Base-by-base conservation (phyloP, 64 coral and sea anemone genomes). In the Montipora capricornis region DNA sequence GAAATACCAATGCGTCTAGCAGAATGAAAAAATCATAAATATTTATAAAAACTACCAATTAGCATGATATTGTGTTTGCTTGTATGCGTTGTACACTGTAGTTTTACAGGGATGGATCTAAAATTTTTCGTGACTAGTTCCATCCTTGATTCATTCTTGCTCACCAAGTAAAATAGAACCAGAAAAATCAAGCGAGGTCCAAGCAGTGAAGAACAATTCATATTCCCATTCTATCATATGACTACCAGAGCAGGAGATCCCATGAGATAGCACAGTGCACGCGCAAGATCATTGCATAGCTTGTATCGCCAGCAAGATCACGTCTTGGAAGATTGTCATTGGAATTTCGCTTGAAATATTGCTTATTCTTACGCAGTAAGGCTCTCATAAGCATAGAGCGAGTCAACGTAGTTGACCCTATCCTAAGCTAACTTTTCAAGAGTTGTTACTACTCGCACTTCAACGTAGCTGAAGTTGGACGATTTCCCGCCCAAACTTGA, bases 221-320 rank as follows among this genome's bases (percentile, higher is more conserved):
- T 24, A 24, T 24, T 24, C 22, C 22, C 22, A 71, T 71, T 71
- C 68, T 71, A 71, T 71, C 68, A 24, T 24, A 24, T 24, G 22
- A 24, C 22, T 24, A 80, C 66, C 20, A 49, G 75, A 78, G 83
- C 45, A 46, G 76, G 88, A 80, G 88, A 90, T 90, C 76, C 88
- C 88, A 90, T 90, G 37, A 90, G 75, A 90, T 90, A 90, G 88
- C 88, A 90, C 88, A 87, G 68, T 67, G 45, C 46, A 24, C 22
- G 22, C 22, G 22, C 22, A 24, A 24, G 22, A 24, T 24, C 22
- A 0, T 24, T 24, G 22, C 83, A 87, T 73, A 87, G 83, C 64
- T 87, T 87, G 83, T 67, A 20, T 44, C 20, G 20, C 14, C 1
- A 60, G 58, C 57, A 47, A 47, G 57, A 44, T 44, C 58, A 68